These are phyloP conservation scores for Dendronephthya gigantea DNA, from an alignment of 64 coral and sea anemone species.

Conservation along the genomic window DNA sequence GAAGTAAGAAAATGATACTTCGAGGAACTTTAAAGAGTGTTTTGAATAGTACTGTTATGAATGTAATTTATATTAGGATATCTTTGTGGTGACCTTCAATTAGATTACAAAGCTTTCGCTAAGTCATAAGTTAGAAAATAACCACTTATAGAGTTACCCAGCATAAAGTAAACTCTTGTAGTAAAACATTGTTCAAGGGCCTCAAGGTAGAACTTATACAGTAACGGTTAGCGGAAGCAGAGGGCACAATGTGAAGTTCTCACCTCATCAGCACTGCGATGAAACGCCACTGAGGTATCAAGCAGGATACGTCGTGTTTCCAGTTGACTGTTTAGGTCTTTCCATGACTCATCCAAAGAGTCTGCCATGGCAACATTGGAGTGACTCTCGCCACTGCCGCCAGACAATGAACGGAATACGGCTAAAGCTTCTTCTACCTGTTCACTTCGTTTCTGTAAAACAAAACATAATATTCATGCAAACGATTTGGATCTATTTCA, in stretches of 20 bases:
- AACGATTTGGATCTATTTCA: neutral
- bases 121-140: no score
- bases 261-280: constrained; percentile 81
- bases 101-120: no score
- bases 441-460: constrained; percentile 8
- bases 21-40: no score
- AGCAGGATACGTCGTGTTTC: constrained; percentile 76
- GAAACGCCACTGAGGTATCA: constrained; percentile 93
- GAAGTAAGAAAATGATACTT: no score
- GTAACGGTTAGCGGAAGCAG: neutral
- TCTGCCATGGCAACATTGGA: constrained; percentile 53
- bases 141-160: no score
- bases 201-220: no score
- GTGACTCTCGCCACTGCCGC: neutral
- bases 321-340: constrained; percentile 69
- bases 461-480: neutral
- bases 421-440: constrained; percentile 25
- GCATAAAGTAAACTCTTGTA: no score
- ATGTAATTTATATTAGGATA: no score
- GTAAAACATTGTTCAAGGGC: no score
- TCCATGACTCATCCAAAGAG: constrained; percentile 85
- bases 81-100: no score
- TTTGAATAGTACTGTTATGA: no score
- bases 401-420: neutral
- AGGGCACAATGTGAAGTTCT: neutral